phyloP scores from a whole-genome alignment of 2,797 vertebrate species.

The Scomberomorus guttatus region DNA sequence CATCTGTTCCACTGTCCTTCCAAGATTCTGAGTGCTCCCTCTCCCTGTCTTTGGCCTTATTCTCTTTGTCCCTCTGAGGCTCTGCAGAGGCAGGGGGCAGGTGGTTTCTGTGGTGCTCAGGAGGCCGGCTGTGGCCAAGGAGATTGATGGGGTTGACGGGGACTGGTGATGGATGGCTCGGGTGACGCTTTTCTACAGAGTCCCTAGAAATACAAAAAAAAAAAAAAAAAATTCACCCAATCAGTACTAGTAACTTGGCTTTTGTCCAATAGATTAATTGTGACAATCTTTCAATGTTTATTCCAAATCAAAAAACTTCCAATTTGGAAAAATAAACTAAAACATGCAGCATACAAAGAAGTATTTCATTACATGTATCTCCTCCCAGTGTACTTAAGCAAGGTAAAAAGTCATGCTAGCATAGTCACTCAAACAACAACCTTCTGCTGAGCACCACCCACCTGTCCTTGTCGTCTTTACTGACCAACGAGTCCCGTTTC shows the following conservation, averaged over 20 bases:
- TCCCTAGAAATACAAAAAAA: conserved; percentile 84
- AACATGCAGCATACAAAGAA: background rate
- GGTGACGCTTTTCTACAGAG: conserved; percentile 92
- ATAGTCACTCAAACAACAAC: background rate
- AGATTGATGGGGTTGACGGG: conserved; percentile 89
- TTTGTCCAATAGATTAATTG: background rate
- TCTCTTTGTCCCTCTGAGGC: conserved; percentile 93
- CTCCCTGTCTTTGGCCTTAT: conserved; percentile 92
- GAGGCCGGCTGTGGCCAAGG: conserved; percentile 90
- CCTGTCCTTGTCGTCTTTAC: conserved; percentile 99
- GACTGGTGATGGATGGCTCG: conserved; percentile 94
- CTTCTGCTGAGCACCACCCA: conserved; percentile 58
- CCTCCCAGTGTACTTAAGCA: too few species aligned
- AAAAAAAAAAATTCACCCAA: background rate
- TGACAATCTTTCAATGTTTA: background rate
- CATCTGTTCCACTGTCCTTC: conserved; percentile 90
- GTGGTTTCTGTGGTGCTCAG: conserved; percentile 92
- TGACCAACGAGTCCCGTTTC: conserved; percentile 92
- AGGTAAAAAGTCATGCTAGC: too few species aligned
- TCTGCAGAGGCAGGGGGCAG: conserved; percentile 89
- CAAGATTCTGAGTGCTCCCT: conserved; percentile 89
- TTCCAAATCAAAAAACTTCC: background rate
- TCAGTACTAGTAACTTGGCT: conserved; percentile 1
- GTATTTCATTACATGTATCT: background rate
- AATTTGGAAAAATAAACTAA: background rate